Evolutionary conservation across 2,888 invertebrate genomes (phyloP).

Genomic region (Lasioglossum oenotherae): DNA sequence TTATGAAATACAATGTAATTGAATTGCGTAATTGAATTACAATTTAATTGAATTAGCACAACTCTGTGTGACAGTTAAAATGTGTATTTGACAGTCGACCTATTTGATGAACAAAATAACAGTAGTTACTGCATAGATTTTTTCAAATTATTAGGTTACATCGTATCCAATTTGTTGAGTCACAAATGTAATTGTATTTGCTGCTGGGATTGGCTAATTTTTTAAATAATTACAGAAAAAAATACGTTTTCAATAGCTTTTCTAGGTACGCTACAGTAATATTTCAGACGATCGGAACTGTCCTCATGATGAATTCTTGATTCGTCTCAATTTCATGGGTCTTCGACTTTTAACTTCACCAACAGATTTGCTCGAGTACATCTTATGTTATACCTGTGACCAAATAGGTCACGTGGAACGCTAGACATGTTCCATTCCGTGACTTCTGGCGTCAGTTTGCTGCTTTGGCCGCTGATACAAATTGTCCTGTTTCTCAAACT

Average conservation of each 20-base stretch:
- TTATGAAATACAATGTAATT: too few species aligned
- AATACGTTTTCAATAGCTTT: background rate
- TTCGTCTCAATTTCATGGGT: constrained; percentile 28
- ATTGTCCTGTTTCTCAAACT: background rate
- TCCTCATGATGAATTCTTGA: constrained; percentile 1
- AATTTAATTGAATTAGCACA: too few species aligned
- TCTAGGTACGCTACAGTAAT: background rate
- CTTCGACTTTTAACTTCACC: background rate
- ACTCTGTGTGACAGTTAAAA: too few species aligned
- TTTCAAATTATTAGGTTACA: too few species aligned
- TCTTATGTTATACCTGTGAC: constrained; percentile 13
- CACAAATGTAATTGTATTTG: too few species aligned
- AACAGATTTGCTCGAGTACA: constrained; percentile 8
- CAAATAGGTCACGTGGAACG: constrained; percentile 27
- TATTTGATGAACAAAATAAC: too few species aligned
- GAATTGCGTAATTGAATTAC: too few species aligned
- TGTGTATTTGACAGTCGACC: too few species aligned
- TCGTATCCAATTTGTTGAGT: too few species aligned
- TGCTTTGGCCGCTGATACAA: background rate
- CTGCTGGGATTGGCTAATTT: too few species aligned
- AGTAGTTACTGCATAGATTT: too few species aligned
- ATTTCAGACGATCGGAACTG: constrained; percentile 1
- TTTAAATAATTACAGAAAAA: too few species aligned
- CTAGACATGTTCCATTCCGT: background rate
- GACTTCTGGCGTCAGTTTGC: constrained; percentile 10